Percentiles rank a stretch among this genome's conserved stretches.
Evolutionary conservation across 2,888 invertebrate species (phyloP).

Genomic region (Hirtodrosophila cameraria): DNA sequence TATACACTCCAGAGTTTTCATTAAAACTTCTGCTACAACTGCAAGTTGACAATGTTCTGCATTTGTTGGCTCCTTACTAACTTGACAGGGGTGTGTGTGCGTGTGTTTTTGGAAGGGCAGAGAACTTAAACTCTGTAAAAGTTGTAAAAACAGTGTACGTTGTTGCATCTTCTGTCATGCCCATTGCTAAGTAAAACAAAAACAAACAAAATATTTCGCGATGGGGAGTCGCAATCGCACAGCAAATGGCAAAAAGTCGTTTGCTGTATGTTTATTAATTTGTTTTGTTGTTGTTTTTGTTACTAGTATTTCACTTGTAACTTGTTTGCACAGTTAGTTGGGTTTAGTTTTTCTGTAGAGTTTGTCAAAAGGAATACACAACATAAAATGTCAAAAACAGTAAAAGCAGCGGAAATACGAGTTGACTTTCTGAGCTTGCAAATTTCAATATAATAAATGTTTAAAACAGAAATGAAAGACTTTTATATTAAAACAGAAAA

Average conservation of each 20-base stretch:
- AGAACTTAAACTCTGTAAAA: neutral
- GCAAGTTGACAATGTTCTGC: slow-evolving; percentile 37
- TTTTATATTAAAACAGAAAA: too few relatives aligned
- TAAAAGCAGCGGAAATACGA: slow-evolving; percentile 36
- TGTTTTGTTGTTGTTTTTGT: slow-evolving; percentile 32
- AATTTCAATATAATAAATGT: neutral
- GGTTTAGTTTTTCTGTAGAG: slow-evolving; percentile 23
- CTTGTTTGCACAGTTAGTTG: slow-evolving; percentile 40
- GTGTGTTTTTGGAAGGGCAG: too few relatives aligned
- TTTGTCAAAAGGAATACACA: slow-evolving; percentile 32
- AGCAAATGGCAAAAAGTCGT: slow-evolving; percentile 60
- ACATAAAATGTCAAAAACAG: slow-evolving; percentile 7
- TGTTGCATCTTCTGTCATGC: slow-evolving; percentile 28
- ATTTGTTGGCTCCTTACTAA: slow-evolving; percentile 3
- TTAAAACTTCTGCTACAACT: slow-evolving; percentile 64
- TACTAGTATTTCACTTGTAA: slow-evolving; percentile 47
- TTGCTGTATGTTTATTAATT: slow-evolving; percentile 61
- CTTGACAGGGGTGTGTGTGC: neutral
- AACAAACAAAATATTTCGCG: slow-evolving; percentile 18
- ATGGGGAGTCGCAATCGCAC: slow-evolving; percentile 22
- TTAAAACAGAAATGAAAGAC: neutral
- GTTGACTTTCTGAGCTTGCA: slow-evolving; percentile 24
- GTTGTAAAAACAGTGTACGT: slow-evolving; percentile 18
- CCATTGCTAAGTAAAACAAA: slow-evolving; percentile 33
- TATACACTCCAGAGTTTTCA: slow-evolving; percentile 53